Evolutionary conservation across 2,888 invertebrate species (phyloP), one percentile per base, ranked within the genome.

Genomic region (Cantharis flavilabris): DNA sequence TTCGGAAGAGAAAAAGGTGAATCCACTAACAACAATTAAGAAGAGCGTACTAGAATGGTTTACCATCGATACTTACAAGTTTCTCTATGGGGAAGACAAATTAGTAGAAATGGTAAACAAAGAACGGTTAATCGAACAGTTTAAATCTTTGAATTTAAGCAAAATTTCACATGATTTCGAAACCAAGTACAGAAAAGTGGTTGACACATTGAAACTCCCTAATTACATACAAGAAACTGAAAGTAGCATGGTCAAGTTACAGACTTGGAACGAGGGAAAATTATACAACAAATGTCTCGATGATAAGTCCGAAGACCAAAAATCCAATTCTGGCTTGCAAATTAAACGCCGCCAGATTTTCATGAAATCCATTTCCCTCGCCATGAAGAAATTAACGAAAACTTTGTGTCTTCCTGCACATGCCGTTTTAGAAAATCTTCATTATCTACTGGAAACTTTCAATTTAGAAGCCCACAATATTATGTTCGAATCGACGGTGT

Each of bases 401-500:
- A 77, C 62, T 81, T 76, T 76, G 79, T 82, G 23, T 78, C 76
- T 63, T 79, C 73, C 71, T 14, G 69, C 28, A 65, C 76, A 18
- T 23, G 26, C n/a, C 81, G 18, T 76, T 16, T 74, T 86, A 20
- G 81, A 83, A 10, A 90, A 92, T 83, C 86, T 92, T 0, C 86
- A 89, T 49, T 83, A 88, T 70, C 87, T 94, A 71, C 90, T 93
- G 0, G 91, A 90, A 80, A 93, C 93, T 30, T 93, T 94, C 83
- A 91, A 92, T 80, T 88, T 95, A 70, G 91, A 91, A 81, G 92
- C 94, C 1, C 90, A 92, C 81, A 95, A 95, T 85, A 92, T 95
- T 33, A 90, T 92, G 84, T 93, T 95, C 83, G 94, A 93, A 86
- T 93, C 93, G 0, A 88, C 90, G 11, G 92, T 94, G 83, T 95